Evolutionary conservation across 2,888 invertebrate genomes (phyloP), one percentile per base, ranked within the genome.

Genomic region (Brachyopa scutellaris): DNA sequence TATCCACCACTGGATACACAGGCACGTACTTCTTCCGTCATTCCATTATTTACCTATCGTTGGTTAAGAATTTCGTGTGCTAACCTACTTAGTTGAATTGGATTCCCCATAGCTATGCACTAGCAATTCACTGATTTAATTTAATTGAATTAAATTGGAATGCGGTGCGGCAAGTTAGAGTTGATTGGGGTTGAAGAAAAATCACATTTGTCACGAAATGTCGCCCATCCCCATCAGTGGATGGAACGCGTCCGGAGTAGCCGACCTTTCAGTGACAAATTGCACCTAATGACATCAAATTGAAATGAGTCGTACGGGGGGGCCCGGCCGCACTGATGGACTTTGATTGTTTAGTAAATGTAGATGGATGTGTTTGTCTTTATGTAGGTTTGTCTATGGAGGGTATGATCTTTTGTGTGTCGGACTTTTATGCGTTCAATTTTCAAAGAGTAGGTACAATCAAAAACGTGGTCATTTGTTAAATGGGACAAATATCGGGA

Each of bases 91-190:
- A 72, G 66, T 17, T 15, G 40, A 80, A 61, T 62, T 57, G 40
- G 69, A 53, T 62, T 45, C 47, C 9, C 9, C 21, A 53, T 7
- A 19, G 6, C 61, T 33, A 51, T 26, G 42, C 11, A 15, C 29
- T 15, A 31, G 19, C 33, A 51, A 59, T 40, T 77, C 76, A 45
- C 77, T 82, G 77, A 77, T 82, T 77, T 82, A 77, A 82, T 82
- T 82, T 82, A 82, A 82, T 82, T 82, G 82, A 82, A 82, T 82
- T 82, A 82, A 82, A 82, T 82, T 82, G 77, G 70, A 82, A 77
- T 82, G 77, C 82, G 77, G 70, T 73, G n/a, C n/a, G 77, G 61
- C 80, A 77, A 77, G 76, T 59, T 70, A 55, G 55, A 64, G 57
- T 72, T 82, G 77, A 77, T 82, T 77, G 77, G 64, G 59, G 33